A percentile compares a stretch with the other conserved stretches of the same genome.
phyloP scores from a whole-genome alignment of 2,888 invertebrate species.

The Rhagonycha lutea region DNA sequence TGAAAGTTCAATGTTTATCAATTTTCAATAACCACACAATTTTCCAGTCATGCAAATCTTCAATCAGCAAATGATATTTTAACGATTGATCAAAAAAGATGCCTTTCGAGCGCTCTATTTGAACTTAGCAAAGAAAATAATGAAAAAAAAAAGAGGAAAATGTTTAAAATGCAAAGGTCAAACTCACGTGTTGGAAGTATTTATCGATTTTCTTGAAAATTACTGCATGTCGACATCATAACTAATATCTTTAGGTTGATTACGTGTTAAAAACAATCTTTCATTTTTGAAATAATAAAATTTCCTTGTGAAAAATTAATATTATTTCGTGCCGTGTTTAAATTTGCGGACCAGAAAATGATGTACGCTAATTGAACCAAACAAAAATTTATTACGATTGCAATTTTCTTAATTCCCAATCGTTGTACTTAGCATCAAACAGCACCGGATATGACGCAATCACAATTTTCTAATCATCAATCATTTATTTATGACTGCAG shows the following conservation, averaged over 20 bases:
- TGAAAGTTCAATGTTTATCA: background rate
- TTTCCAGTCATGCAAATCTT: background rate
- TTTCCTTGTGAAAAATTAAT: background rate
- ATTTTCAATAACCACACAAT: background rate
- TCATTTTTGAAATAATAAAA: background rate
- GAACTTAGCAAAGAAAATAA: no score
- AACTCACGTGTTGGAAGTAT: background rate
- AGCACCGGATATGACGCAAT: conserved; percentile 54
- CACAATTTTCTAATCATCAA: conserved; percentile 57
- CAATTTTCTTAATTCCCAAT: conserved; percentile 31
- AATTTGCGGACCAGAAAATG: background rate
- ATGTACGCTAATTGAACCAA: conserved; percentile 13
- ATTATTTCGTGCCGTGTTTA: background rate
- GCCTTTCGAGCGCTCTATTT: background rate
- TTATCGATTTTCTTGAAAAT: background rate
- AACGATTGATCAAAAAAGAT: background rate
- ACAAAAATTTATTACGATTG: conserved; percentile 22
- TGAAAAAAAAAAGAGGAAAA: background rate
- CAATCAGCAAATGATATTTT: background rate
- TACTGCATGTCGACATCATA: background rate
- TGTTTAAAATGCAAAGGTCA: background rate
- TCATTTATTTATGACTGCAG: conserved; percentile 56
- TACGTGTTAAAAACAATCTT: background rate
- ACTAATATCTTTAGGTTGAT: background rate
- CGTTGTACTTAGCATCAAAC: conserved; percentile 13